phyloP scores from a whole-genome alignment of 2,888 invertebrate species.

The Strigamia maritima region DNA sequence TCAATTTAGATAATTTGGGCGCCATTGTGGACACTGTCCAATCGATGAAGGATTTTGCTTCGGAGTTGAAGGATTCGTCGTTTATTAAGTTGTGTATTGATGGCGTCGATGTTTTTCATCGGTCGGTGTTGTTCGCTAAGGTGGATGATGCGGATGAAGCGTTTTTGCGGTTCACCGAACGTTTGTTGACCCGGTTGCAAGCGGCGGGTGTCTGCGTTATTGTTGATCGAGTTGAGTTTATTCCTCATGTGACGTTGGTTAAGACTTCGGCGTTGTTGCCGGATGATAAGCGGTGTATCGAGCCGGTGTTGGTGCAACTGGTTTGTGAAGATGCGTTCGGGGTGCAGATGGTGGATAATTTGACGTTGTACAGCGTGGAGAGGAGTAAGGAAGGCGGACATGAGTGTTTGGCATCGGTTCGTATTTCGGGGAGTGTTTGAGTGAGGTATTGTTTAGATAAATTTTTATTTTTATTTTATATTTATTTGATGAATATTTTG shows the following conservation, averaged over 20 bases:
- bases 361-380: slow-evolving; percentile 33
- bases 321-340: slow-evolving; percentile 35
- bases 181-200: too few species aligned
- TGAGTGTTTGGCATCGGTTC: neutral
- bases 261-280: slow-evolving; percentile 23
- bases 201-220: neutral
- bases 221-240: slow-evolving; percentile 22
- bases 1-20: neutral
- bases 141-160: neutral
- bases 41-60: neutral
- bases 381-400: slow-evolving; percentile 39
- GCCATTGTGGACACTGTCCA: neutral
- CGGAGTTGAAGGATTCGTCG: neutral
- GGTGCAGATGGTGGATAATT: slow-evolving; percentile 22
- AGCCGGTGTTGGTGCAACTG: slow-evolving; percentile 33
- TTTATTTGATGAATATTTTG: too few species aligned
- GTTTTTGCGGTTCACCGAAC: slow-evolving; percentile 28
- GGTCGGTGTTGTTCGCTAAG: slow-evolving; percentile 33
- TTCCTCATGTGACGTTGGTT: slow-evolving; percentile 38
- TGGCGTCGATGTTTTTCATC: slow-evolving; percentile 32
- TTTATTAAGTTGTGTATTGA: slow-evolving; percentile 7
- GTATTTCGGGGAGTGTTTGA: neutral
- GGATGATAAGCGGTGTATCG: slow-evolving; percentile 26
- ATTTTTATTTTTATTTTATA: too few species aligned
- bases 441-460: too few species aligned